A percentile compares a stretch with the other conserved stretches of the same genome.
Conservation (phyloP, 2,888 invertebrate species). For the Malachius bipustulatus region DNA sequence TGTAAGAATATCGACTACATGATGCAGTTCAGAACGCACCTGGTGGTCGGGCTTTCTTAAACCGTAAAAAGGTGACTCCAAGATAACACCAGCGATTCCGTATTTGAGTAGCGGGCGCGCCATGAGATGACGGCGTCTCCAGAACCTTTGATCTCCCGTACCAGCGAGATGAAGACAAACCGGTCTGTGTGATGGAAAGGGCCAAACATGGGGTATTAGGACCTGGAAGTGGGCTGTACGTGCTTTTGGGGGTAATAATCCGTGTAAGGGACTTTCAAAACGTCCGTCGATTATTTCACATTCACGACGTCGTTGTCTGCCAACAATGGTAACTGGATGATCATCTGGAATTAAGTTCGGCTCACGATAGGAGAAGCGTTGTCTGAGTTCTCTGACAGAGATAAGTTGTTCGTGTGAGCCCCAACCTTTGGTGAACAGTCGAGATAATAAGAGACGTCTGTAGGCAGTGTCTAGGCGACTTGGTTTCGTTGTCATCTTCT, state of each 20-base stretch:
- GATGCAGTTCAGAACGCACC: slow-evolving; percentile 74
- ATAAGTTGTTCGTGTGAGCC: slow-evolving; percentile 88
- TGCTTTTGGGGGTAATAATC: slow-evolving; percentile 67
- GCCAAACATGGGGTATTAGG: slow-evolving; percentile 68
- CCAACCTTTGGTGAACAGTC: slow-evolving; percentile 95
- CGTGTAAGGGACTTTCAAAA: slow-evolving; percentile 71
- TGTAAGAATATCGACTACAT: slow-evolving; percentile 93
- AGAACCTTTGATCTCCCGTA: slow-evolving; percentile 92
- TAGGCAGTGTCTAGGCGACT: slow-evolving; percentile 64
- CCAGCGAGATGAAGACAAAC: slow-evolving; percentile 89
- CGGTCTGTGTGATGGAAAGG: slow-evolving; percentile 51
- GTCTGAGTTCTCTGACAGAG: slow-evolving; percentile 69
- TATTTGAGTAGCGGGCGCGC: slow-evolving; percentile 82
- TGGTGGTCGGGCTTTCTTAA: slow-evolving; percentile 73
- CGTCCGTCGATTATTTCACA: slow-evolving; percentile 69
- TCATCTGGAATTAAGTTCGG: slow-evolving; percentile 64
- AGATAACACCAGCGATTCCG: slow-evolving; percentile 79
- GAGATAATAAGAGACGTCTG: slow-evolving; percentile 73
- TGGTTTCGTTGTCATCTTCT: slow-evolving; percentile 22
- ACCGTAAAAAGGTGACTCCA: slow-evolving; percentile 94
- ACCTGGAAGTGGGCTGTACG: slow-evolving; percentile 72
- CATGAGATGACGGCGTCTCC: slow-evolving; percentile 76
- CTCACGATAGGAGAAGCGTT: no score
- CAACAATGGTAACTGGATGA: slow-evolving; percentile 74
- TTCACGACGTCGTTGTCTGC: slow-evolving; percentile 62